Evolutionary conservation across 2,888 invertebrate species (phyloP).

Genomic region (Aleiodes alternator): DNA sequence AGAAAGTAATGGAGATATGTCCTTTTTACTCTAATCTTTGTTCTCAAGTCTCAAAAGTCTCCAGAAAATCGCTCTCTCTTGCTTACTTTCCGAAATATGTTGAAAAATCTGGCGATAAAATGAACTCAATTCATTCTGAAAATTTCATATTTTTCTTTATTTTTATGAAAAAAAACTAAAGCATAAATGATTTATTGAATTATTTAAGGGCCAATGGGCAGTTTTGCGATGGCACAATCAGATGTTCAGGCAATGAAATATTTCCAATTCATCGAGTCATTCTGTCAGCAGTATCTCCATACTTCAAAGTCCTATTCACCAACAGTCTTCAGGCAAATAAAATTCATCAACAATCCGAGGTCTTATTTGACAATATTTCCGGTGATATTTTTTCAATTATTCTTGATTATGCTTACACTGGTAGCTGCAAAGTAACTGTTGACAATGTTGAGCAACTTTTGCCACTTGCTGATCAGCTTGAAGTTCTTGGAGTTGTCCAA

Average conservation of each 20-base stretch:
- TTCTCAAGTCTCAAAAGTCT: too few relatives aligned
- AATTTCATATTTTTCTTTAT: not conserved
- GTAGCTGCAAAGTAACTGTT: constrained; percentile 80
- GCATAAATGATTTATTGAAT: not conserved
- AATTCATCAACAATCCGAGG: constrained; percentile 78
- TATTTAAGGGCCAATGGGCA: constrained; percentile 78
- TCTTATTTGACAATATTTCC: constrained; percentile 79
- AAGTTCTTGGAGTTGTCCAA: constrained; percentile 84
- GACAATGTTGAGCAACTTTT: constrained; percentile 84
- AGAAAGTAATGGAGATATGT: too few relatives aligned
- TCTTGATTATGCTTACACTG: constrained; percentile 86
- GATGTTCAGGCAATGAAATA: constrained; percentile 79
- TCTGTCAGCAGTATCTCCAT: constrained; percentile 84
- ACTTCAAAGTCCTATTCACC: constrained; percentile 84
- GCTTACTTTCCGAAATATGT: too few relatives aligned
- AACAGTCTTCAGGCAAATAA: constrained; percentile 80
- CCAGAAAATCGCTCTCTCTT: too few relatives aligned
- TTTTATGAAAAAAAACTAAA: not conserved
- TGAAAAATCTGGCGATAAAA: too few relatives aligned
- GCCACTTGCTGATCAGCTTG: constrained; percentile 84
- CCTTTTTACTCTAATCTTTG: too few relatives aligned
- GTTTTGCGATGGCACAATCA: constrained; percentile 83
- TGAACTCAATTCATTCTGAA: too few relatives aligned
- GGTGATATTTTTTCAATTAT: constrained; percentile 80
- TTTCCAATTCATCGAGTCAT: constrained; percentile 84